These are phyloP conservation scores for Mythimna impura DNA, from an alignment of 2,888 invertebrate genomes.

Conservation along the genomic window DNA sequence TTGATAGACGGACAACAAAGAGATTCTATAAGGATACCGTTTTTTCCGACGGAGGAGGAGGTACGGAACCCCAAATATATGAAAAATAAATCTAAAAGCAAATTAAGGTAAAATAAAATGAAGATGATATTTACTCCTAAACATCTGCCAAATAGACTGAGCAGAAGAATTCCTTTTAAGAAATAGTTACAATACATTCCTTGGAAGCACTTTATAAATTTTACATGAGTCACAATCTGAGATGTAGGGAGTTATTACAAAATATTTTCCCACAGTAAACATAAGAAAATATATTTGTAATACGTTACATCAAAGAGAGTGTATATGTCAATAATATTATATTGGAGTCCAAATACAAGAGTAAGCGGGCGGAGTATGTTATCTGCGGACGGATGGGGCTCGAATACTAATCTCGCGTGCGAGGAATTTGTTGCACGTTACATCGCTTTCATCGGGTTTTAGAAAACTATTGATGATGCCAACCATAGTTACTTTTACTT, in stretches of 20 bases:
- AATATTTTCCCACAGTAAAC: constrained; percentile 57
- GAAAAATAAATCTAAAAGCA: background rate
- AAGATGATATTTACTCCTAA: constrained; percentile 20
- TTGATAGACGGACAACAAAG: no score
- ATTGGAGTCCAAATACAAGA: constrained; percentile 59
- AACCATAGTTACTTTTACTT: constrained; percentile 14
- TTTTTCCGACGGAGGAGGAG: no score
- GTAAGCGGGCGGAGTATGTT: constrained; percentile 35
- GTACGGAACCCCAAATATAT: background rate
- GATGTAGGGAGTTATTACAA: constrained; percentile 50
- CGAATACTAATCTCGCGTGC: constrained; percentile 47
- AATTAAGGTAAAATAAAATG: background rate
- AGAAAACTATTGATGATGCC: constrained; percentile 11
- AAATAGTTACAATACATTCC: constrained; percentile 50
- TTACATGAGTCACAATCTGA: constrained; percentile 56
- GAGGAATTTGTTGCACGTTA: constrained; percentile 13
- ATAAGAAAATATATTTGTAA: constrained; percentile 62
- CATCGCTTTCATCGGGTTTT: constrained; percentile 1
- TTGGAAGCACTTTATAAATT: constrained; percentile 54
- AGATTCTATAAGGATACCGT: no score
- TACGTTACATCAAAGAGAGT: constrained; percentile 56
- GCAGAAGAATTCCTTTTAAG: constrained; percentile 31
- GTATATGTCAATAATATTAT: constrained; percentile 62
- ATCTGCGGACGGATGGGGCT: constrained; percentile 33
- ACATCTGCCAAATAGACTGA: constrained; percentile 17